Conservation (phyloP, 1,140 invertebrate species). For the Ceratosolen fusciceps region DNA sequence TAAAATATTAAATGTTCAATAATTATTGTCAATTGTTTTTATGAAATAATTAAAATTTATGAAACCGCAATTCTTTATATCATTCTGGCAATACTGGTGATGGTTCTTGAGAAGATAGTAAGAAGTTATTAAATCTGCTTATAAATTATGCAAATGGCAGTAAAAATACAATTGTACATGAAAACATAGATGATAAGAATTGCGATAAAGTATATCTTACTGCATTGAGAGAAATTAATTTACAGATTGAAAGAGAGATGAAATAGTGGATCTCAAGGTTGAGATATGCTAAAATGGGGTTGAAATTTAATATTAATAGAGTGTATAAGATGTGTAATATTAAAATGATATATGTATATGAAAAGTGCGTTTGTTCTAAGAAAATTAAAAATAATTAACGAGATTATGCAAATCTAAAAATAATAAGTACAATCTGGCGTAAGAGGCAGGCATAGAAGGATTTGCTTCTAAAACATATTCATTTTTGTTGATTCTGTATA, state of each 20-base stretch:
- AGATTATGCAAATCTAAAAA: constrained; percentile 9
- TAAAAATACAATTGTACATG: constrained; percentile 26
- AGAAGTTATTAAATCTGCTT: constrained; percentile 6
- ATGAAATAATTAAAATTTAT: not conserved
- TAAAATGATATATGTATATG: constrained; percentile 48
- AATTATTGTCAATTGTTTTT: constrained; percentile 7
- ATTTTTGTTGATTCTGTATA: constrained; percentile 28
- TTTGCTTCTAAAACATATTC: constrained; percentile 40
- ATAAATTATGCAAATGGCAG: not conserved
- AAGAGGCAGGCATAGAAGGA: constrained; percentile 23
- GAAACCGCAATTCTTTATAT: not conserved
- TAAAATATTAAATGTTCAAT: not conserved
- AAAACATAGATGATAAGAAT: constrained; percentile 25
- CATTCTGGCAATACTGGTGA: constrained; percentile 5
- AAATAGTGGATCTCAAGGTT: constrained; percentile 1
- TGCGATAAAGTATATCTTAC: constrained; percentile 26
- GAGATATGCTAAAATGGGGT: constrained; percentile 9
- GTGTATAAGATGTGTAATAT: constrained; percentile 50
- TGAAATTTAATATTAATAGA: constrained; percentile 46
- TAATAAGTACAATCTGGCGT: constrained; percentile 26
- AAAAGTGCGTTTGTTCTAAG: constrained; percentile 46
- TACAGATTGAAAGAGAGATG: constrained; percentile 6
- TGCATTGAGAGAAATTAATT: constrained; percentile 23
- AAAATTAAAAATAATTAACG: constrained; percentile 29
- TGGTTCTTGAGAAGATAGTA: constrained; percentile 27